These are phyloP conservation scores for Odontothrips loti DNA, from an alignment of 2,888 invertebrate species.

Conservation along the genomic window DNA sequence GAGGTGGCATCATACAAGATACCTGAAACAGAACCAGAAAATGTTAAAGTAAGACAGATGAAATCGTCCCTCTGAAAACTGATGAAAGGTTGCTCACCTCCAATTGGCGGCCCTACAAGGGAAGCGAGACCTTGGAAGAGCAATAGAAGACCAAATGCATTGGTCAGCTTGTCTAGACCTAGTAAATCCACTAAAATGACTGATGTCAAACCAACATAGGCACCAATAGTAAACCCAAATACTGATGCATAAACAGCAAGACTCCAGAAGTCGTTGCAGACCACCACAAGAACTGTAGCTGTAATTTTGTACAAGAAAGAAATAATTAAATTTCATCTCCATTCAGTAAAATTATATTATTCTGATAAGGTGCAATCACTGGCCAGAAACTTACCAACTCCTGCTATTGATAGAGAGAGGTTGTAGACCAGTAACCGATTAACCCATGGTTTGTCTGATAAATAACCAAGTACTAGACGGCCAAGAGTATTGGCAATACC, in stretches of 20 bases:
- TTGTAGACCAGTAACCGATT: slow-evolving; percentile 90
- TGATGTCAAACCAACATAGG: slow-evolving; percentile 94
- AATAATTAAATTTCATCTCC: not conserved
- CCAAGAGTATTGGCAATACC: slow-evolving; percentile 88
- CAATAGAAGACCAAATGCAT: slow-evolving; percentile 87
- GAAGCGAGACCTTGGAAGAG: slow-evolving; percentile 93
- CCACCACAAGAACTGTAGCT: slow-evolving; percentile 77
- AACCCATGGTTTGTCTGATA: slow-evolving; percentile 84
- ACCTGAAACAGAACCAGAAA: slow-evolving; percentile 55
- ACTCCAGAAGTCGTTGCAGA: slow-evolving; percentile 66
- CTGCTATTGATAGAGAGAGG: slow-evolving; percentile 79
- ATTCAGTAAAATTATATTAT: slow-evolving; percentile 22
- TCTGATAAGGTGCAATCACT: not conserved
- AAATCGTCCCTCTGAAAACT: not conserved
- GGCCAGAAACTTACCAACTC: slow-evolving; percentile 62
- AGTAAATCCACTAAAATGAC: slow-evolving; percentile 91
- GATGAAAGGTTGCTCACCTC: slow-evolving; percentile 59
- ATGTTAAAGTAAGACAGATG: not conserved
- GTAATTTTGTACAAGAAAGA: slow-evolving; percentile 41
- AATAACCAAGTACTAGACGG: slow-evolving; percentile 78
- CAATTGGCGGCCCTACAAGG: slow-evolving; percentile 86
- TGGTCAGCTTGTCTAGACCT: slow-evolving; percentile 89
- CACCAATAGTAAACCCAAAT: slow-evolving; percentile 89
- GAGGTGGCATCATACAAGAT: slow-evolving; percentile 71
- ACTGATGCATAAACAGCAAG: slow-evolving; percentile 72